phyloP scores from a whole-genome alignment of 2,797 vertebrate species.

The Danionella dracula region DNA sequence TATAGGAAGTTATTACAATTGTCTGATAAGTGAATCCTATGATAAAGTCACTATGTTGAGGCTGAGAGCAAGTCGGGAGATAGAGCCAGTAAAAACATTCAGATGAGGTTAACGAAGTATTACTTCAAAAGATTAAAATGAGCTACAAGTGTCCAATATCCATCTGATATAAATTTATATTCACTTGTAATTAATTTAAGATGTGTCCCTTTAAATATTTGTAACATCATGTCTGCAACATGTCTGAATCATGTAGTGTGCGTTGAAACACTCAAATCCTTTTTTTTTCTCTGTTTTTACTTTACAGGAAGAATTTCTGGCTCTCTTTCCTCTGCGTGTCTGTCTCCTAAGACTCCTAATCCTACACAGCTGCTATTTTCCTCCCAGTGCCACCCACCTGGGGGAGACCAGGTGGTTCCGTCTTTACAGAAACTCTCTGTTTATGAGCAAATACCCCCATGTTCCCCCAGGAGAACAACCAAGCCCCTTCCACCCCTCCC shows the following conservation, averaged over 20 bases:
- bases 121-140: no score
- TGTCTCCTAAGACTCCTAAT: slow-evolving; percentile 58
- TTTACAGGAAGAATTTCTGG: slow-evolving; percentile 30
- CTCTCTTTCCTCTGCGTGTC: slow-evolving; percentile 44
- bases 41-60: slow-evolving; percentile 67
- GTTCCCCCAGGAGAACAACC: slow-evolving; percentile 64
- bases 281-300: neutral
- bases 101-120: neutral
- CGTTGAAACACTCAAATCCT: neutral
- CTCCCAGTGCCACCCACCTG: slow-evolving; percentile 45
- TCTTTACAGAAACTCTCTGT: slow-evolving; percentile 74
- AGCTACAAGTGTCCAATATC: no score
- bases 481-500: slow-evolving; percentile 85
- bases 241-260: no score
- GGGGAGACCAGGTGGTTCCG: slow-evolving; percentile 76
- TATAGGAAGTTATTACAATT: slow-evolving; percentile 66
- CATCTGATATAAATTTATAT: no score
- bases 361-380: slow-evolving; percentile 55
- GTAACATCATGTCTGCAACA: no score
- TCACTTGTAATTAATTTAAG: neutral
- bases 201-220: no score
- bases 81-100: neutral
- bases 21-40: slow-evolving; percentile 58
- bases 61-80: slow-evolving; percentile 50
- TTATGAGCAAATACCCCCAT: slow-evolving; percentile 61